A percentile compares a stretch with the other conserved stretches of the same genome.
Conservation (phyloP, 2,797 vertebrate genomes). For the Phrynocephalus guinanensis region DNA sequence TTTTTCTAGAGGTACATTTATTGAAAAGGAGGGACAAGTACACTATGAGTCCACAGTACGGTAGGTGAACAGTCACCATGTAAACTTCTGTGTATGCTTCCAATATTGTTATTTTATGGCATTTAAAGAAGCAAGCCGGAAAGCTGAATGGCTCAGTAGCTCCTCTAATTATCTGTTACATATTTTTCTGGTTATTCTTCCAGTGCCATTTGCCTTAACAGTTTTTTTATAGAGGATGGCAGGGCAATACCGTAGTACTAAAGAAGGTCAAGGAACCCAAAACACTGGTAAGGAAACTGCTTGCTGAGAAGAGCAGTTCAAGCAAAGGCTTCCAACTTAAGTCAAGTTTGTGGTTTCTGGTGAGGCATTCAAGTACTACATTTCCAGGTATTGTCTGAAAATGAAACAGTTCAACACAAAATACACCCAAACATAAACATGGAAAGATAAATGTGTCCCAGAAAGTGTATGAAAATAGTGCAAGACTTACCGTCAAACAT, state of each 20-base stretch:
- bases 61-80: slow-evolving; percentile 80
- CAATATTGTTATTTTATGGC: slow-evolving; percentile 69
- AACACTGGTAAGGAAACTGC: slow-evolving; percentile 68
- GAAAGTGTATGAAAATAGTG: slow-evolving; percentile 85
- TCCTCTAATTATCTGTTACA: slow-evolving; percentile 64
- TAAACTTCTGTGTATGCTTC: slow-evolving; percentile 78
- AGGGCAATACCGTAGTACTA: slow-evolving; percentile 63
- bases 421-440: slow-evolving; percentile 63
- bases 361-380: slow-evolving; percentile 80
- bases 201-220: slow-evolving; percentile 67
- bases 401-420: slow-evolving; percentile 70
- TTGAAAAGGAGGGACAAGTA: slow-evolving; percentile 75
- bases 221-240: slow-evolving; percentile 44
- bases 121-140: slow-evolving; percentile 77
- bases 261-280: slow-evolving; percentile 31
- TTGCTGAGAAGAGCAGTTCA: slow-evolving; percentile 61
- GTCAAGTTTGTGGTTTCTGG: slow-evolving; percentile 58
- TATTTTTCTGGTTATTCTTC: slow-evolving; percentile 58
- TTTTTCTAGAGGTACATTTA: slow-evolving; percentile 76
- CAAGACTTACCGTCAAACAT: slow-evolving; percentile 88
- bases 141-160: slow-evolving; percentile 82
- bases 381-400: slow-evolving; percentile 75
- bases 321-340: slow-evolving; percentile 67
- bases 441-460: slow-evolving; percentile 81
- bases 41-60: slow-evolving; percentile 77